Evolutionary conservation across 1,140 invertebrate species (phyloP), one percentile per base, ranked within the genome.

Genomic region (Drosophila asahinai): DNA sequence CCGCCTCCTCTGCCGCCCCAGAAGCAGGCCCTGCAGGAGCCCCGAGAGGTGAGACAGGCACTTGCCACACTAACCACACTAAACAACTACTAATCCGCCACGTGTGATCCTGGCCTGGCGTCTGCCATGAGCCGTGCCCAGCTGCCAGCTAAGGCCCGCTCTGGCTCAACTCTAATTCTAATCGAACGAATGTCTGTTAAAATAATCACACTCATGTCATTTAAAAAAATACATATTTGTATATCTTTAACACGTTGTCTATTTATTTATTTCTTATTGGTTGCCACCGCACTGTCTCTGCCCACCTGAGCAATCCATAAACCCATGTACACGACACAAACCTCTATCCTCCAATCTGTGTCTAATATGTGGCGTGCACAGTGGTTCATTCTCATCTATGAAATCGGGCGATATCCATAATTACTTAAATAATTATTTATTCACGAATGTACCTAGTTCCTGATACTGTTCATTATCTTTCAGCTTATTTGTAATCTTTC

Each of bases 11-110:
- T 75, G 36, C 81, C 77, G 45, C 73, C 58, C 0, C 81, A 80
- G 38, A 80, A 80, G 38, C 87, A 91, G 68, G 59, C 65, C 52
- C 71, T 80, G 91, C 96, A 97, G 94, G 97, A 98, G 94, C 91
- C 80, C 73, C 80, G 92, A 91, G 92, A 93, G 92, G 92, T 93
- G 83, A 92, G 91, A 91, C 86, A 90, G 89, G 86, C 86, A 43
- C 62, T 90, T 80, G 86, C 86, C 71, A 90, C 86, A 86, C 67
- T 90, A 80, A 90, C 81, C 75, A 90, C 84, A 86, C 86, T 90
- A 77, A 89, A 91, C 71, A 86, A 90, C 67, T 89, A 89, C 84
- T 87, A 87, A 87, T 76, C 64, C 33, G 72, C 66, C 73, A 68
- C 67, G 72, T 54, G 57, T 70, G 74, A 78, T 61, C 45, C 22